These are phyloP conservation scores for Magallana gigas DNA, from an alignment of 1,140 invertebrate genomes.

Conservation along the genomic window DNA sequence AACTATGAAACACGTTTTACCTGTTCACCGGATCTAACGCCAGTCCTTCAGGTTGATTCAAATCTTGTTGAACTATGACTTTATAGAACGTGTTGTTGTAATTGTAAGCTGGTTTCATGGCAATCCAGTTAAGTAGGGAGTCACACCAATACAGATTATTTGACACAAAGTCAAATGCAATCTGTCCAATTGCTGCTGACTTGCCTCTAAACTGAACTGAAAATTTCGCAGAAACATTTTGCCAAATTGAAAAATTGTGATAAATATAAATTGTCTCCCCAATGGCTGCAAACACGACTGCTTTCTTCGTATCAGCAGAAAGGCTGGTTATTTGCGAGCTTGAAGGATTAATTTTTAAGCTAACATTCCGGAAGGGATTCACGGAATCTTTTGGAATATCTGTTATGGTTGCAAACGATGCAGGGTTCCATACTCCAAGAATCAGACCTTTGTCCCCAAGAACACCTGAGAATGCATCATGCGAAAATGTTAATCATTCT, in stretches of 20 bases:
- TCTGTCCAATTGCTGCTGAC: neutral
- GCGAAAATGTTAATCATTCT: too few relatives aligned
- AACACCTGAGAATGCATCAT: too few relatives aligned
- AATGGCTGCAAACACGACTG: neutral
- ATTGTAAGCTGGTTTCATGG: slow-evolving; percentile 16
- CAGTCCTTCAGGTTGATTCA: slow-evolving; percentile 34
- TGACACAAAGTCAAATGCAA: slow-evolving; percentile 35
- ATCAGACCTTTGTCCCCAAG: neutral
- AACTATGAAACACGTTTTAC: neutral
- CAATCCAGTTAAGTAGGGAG: neutral
- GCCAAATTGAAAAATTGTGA: neutral
- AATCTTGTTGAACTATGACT: neutral
- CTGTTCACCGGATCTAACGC: neutral
- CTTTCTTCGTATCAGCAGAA: neutral
- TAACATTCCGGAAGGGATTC: neutral
- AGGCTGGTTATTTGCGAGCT: neutral
- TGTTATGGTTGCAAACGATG: neutral
- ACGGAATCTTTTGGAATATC: neutral
- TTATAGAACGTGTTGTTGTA: neutral
- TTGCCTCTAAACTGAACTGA: neutral
- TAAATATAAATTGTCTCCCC: neutral
- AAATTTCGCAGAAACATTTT: neutral
- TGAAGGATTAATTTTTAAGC: neutral
- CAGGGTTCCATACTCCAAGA: slow-evolving; percentile 1
- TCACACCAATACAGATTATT: slow-evolving; percentile 35